Percentiles rank a stretch among this genome's conserved stretches.
phyloP scores from a whole-genome alignment of 2,113 vertebrate genomes.

The Martes martes region DNA sequence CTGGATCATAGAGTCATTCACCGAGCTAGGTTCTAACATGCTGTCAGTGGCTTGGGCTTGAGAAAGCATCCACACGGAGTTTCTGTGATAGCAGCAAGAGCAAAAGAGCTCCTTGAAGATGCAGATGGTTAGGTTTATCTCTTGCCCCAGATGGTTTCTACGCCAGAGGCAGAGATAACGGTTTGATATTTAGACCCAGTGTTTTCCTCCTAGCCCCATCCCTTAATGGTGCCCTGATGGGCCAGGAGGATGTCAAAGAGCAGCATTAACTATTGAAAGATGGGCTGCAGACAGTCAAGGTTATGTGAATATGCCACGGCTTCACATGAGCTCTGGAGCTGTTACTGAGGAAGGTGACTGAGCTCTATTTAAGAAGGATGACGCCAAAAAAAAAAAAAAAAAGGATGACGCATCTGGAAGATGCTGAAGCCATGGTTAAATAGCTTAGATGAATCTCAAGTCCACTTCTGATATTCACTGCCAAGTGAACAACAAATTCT shows the following conservation, averaged over 20 bases:
- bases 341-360: background rate
- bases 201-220: background rate
- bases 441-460: constrained; percentile 19
- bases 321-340: background rate
- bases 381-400: background rate
- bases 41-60: background rate
- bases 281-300: background rate
- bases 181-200: constrained; percentile 38
- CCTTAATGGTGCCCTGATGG: background rate
- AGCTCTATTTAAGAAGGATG: background rate
- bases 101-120: background rate
- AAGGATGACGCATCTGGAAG: background rate
- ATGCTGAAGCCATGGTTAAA: background rate
- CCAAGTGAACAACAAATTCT: background rate
- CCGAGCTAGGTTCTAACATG: background rate
- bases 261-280: constrained; percentile 5
- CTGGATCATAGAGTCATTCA: background rate
- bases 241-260: background rate
- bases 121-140: background rate
- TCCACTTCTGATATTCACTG: background rate
- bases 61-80: background rate
- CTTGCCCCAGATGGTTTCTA: background rate
- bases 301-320: background rate
- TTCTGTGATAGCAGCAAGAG: background rate
- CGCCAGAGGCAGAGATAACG: background rate